Conservation (phyloP, 2,797 vertebrate genomes). For the Huso huso region DNA sequence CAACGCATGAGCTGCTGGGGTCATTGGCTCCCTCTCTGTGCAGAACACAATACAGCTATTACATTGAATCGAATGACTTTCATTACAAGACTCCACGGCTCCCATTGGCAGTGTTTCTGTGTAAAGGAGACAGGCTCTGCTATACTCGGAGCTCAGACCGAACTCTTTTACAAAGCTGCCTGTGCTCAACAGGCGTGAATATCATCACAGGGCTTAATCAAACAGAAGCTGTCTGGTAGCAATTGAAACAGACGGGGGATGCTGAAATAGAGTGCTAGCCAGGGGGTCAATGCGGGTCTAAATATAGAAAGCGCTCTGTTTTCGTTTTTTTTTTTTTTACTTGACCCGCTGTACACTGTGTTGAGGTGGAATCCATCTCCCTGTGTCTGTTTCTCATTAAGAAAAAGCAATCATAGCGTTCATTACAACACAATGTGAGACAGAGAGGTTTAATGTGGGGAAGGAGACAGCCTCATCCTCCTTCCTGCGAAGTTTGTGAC, state of each 20-base stretch:
- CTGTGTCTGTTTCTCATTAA: conserved; percentile 26
- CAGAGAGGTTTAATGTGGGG: conserved; percentile 22
- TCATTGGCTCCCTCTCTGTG: too few relatives aligned
- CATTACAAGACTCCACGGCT: too few relatives aligned
- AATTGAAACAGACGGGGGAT: not conserved
- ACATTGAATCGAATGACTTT: too few relatives aligned
- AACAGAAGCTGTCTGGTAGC: conserved; percentile 10
- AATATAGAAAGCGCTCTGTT: conserved; percentile 14
- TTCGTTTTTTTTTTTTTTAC: conserved; percentile 21
- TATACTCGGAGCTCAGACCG: too few relatives aligned
- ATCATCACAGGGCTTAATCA: conserved; percentile 1
- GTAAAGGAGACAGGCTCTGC: too few relatives aligned
- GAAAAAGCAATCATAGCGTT: conserved; percentile 31
- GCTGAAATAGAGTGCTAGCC: not conserved
- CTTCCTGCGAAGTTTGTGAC: conserved; percentile 25
- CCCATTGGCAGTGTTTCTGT: too few relatives aligned
- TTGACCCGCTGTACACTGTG: conserved; percentile 22
- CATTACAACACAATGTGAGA: conserved; percentile 25
- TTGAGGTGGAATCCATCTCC: conserved; percentile 27
- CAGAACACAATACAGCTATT: too few relatives aligned
- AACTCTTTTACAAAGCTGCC: not conserved
- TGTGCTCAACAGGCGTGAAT: not conserved
- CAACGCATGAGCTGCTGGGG: too few relatives aligned
- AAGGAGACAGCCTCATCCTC: conserved; percentile 16
- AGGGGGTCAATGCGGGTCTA: not conserved